These are phyloP conservation scores for Panagrolaimus sp. DNA, from an alignment of 1,140 invertebrate species.

Conservation along the genomic window DNA sequence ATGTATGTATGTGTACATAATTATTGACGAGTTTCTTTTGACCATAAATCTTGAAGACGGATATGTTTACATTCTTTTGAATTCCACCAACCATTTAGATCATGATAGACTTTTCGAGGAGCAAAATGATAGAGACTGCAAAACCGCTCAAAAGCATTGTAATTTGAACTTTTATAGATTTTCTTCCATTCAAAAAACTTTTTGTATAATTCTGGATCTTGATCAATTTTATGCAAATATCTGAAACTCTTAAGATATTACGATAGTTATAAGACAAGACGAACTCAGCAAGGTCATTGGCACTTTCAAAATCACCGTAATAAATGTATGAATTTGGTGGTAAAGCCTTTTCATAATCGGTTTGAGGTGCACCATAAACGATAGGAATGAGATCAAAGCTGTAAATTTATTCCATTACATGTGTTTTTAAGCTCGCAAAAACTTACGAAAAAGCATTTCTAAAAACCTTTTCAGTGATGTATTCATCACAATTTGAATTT, in stretches of 20 bases:
- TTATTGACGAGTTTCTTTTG: too few relatives aligned
- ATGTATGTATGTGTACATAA: too few relatives aligned
- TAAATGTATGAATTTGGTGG: constrained; percentile 34
- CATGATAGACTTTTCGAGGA: neutral
- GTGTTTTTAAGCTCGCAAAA: neutral
- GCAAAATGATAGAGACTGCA: neutral
- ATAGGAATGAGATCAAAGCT: constrained; percentile 23
- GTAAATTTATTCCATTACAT: neutral
- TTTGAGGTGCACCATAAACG: constrained; percentile 19
- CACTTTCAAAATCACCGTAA: constrained; percentile 20
- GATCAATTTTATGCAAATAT: neutral
- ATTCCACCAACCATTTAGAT: neutral
- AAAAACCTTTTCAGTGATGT: constrained; percentile 65
- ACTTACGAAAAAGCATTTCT: constrained; percentile 11
- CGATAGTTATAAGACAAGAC: constrained; percentile 17
- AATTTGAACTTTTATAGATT: neutral
- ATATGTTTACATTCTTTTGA: too few relatives aligned
- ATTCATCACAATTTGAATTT: constrained; percentile 63
- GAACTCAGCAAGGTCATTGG: constrained; percentile 20
- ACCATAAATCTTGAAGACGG: too few relatives aligned
- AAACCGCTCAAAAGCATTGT: constrained; percentile 1
- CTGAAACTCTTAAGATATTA: neutral
- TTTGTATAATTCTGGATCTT: neutral
- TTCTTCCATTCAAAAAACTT: constrained; percentile 1
- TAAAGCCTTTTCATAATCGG: constrained; percentile 27